phyloP scores from a whole-genome alignment of 92 coral and sea anemone genomes.

The Zoanthus sansibaricus region DNA sequence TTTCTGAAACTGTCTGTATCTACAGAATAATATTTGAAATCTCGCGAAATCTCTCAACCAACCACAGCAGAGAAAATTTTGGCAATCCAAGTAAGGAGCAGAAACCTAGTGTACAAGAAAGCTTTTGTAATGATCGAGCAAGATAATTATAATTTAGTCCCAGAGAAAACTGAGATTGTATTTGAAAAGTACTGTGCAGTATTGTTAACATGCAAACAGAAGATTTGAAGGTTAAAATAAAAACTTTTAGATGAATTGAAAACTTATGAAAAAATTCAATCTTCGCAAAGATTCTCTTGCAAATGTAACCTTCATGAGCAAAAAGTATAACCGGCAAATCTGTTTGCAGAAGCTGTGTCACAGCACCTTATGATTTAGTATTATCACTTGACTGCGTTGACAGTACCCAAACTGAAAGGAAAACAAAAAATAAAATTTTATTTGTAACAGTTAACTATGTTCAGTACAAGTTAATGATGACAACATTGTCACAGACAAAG shows the following conservation, averaged over 20 bases:
- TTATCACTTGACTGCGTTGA: background rate
- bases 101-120: no score
- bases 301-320: background rate
- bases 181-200: background rate
- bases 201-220: background rate
- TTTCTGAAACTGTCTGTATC: no score
- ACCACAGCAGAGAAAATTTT: no score
- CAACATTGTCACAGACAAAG: no score
- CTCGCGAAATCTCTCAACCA: no score
- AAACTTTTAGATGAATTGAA: background rate
- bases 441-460: background rate
- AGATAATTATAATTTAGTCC: no score
- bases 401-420: slow-evolving; percentile 6
- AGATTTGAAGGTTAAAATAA: background rate
- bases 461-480: background rate
- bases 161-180: no score
- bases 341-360: background rate
- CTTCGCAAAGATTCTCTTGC: background rate
- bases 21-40: no score
- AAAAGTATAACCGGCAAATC: background rate
- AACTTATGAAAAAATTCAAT: background rate
- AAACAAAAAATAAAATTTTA: background rate
- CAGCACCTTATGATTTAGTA: background rate
- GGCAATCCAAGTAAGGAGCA: no score
- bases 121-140: no score